Percentiles rank a stretch among this genome's conserved stretches.
Evolutionary conservation across 2,888 invertebrate genomes (phyloP).

Genomic region (Conchocele bisecta): DNA sequence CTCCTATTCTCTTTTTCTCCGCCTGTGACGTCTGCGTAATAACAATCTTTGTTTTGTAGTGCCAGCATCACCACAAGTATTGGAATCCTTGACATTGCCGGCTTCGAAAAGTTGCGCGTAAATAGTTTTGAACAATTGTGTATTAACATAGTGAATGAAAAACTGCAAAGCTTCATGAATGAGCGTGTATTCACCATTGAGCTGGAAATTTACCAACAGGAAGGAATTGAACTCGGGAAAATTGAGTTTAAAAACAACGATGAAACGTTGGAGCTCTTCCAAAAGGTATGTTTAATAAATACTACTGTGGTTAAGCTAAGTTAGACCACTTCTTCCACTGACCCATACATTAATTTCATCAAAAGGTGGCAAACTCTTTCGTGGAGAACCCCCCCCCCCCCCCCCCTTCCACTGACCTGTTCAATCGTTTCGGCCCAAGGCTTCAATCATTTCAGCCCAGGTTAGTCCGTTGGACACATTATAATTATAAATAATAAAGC

Average conservation of each 20-base stretch:
- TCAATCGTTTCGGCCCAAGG: too few relatives aligned
- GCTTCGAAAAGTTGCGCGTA: slow-evolving; percentile 75
- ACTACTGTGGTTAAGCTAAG: too few relatives aligned
- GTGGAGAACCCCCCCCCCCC: too few relatives aligned
- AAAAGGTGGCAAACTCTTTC: too few relatives aligned
- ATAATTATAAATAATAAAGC: too few relatives aligned
- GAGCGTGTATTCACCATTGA: slow-evolving; percentile 64
- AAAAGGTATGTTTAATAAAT: slow-evolving; percentile 44
- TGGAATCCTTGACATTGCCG: slow-evolving; percentile 79
- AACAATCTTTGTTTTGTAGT: not conserved
- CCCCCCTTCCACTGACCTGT: too few relatives aligned
- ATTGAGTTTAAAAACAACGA: slow-evolving; percentile 72
- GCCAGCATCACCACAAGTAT: slow-evolving; percentile 42
- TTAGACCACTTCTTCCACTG: too few relatives aligned
- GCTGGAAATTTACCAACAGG: slow-evolving; percentile 59
- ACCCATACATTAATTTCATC: too few relatives aligned
- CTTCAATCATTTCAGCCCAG: too few relatives aligned
- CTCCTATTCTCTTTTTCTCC: too few relatives aligned
- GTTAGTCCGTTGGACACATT: too few relatives aligned
- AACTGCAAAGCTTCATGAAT: slow-evolving; percentile 74
- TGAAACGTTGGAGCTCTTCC: slow-evolving; percentile 67
- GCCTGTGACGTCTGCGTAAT: too few relatives aligned
- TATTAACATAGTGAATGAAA: slow-evolving; percentile 78
- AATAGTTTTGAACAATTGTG: slow-evolving; percentile 80
- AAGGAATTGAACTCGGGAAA: slow-evolving; percentile 59